phyloP scores from a whole-genome alignment of 2,797 vertebrate species.

The Percopsis omiscomaycus region DNA sequence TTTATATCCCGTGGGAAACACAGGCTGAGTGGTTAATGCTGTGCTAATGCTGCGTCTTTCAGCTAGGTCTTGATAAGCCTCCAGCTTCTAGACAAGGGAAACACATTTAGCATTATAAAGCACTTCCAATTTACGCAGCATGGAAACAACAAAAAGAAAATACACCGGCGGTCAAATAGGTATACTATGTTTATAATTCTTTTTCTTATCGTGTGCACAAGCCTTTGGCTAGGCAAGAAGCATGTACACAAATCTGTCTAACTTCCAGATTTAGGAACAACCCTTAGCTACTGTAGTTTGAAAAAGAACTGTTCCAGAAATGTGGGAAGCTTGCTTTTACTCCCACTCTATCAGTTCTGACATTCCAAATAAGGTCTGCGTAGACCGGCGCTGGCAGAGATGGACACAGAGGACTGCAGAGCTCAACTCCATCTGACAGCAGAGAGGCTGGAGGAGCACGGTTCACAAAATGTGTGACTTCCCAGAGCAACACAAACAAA shows the following conservation, averaged over 20 bases:
- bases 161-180: constrained; percentile 45
- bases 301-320: constrained; percentile 50
- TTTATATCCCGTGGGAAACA: constrained; percentile 74
- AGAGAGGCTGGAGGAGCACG: constrained; percentile 49
- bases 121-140: constrained; percentile 52
- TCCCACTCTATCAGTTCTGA: constrained; percentile 76
- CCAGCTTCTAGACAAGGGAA: constrained; percentile 63
- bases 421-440: constrained; percentile 66
- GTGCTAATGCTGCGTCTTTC: constrained; percentile 73
- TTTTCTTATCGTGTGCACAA: constrained; percentile 40
- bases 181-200: constrained; percentile 54
- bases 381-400: constrained; percentile 62
- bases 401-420: constrained; percentile 63
- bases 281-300: constrained; percentile 32
- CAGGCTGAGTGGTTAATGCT: constrained; percentile 73
- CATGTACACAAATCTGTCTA: constrained; percentile 48
- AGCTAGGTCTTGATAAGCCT: constrained; percentile 68
- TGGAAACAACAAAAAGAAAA: constrained; percentile 26
- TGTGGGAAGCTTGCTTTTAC: constrained; percentile 72
- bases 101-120: constrained; percentile 68
- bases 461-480: constrained; percentile 71
- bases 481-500: constrained; percentile 65
- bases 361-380: constrained; percentile 79
- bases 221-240: constrained; percentile 36
- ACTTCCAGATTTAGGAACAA: constrained; percentile 43